These are phyloP conservation scores for Polypterus senegalus DNA, from an alignment of 2,113 vertebrate species.

Conservation along the genomic window DNA sequence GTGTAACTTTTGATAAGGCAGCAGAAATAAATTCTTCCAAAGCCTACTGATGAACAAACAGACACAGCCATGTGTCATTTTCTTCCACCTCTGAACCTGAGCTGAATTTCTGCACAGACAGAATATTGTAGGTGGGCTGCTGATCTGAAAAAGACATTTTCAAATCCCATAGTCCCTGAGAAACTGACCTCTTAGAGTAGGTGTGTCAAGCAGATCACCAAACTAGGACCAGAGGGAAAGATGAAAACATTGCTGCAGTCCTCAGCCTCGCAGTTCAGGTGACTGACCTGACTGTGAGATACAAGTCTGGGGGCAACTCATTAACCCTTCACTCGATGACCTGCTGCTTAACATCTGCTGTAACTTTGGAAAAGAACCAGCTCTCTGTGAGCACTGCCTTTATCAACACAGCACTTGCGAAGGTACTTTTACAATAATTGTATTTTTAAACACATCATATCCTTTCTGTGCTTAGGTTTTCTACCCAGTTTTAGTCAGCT, in stretches of 20 bases:
- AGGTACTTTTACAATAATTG: too few species aligned
- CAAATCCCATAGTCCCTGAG: neutral
- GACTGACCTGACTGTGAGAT: constrained; percentile 34
- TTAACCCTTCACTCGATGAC: constrained; percentile 40
- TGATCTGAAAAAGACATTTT: constrained; percentile 5
- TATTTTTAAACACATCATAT: too few species aligned
- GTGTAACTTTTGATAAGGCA: neutral
- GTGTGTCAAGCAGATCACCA: neutral
- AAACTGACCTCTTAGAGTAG: neutral
- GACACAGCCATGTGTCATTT: too few species aligned
- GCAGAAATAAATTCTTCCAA: constrained; percentile 13
- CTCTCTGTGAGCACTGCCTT: constrained; percentile 39
- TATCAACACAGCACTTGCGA: constrained; percentile 22
- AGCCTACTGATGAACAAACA: constrained; percentile 4
- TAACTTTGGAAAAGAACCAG: constrained; percentile 40
- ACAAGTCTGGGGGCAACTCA: constrained; percentile 32
- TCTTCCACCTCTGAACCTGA: too few species aligned
- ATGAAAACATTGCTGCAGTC: constrained; percentile 34
- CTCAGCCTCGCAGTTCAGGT: constrained; percentile 23
- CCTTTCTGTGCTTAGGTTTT: too few species aligned
- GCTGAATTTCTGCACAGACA: too few species aligned
- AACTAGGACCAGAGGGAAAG: constrained; percentile 35
- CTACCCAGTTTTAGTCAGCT: too few species aligned
- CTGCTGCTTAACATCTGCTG: constrained; percentile 36
- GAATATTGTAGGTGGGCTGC: too few species aligned